Evolutionary conservation across 2,113 vertebrate species (phyloP).

Genomic region (Ahaetulla prasina): DNA sequence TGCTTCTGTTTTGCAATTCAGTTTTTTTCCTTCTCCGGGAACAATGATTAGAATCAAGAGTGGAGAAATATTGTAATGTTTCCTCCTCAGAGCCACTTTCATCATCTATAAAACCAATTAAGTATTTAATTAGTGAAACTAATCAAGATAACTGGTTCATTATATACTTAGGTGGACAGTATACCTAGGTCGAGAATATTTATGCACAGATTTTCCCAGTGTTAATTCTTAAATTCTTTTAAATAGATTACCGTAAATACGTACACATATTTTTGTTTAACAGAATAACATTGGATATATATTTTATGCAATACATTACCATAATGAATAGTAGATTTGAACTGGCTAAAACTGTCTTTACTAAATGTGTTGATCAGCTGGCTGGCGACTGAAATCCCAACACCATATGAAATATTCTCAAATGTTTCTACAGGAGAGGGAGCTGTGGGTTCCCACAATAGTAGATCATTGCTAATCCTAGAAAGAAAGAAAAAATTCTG

Average conservation of each 20-base stretch:
- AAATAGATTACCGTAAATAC: background rate
- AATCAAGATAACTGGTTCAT: background rate
- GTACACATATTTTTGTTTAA: conserved; percentile 1
- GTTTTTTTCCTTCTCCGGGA: conserved; percentile 86
- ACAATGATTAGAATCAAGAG: conserved; percentile 80
- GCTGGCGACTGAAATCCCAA: conserved; percentile 94
- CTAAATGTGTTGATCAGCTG: conserved; percentile 92
- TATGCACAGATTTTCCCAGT: conserved; percentile 8
- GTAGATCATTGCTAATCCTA: conserved; percentile 94
- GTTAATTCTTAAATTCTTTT: conserved; percentile 3
- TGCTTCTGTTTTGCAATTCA: conserved; percentile 82
- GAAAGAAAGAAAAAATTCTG: conserved; percentile 30
- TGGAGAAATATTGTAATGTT: conserved; percentile 80
- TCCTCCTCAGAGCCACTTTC: conserved; percentile 96
- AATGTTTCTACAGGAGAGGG: conserved; percentile 96
- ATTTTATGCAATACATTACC: conserved; percentile 71
- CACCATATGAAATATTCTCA: conserved; percentile 91
- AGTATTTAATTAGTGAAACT: background rate
- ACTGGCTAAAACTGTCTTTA: conserved; percentile 90
- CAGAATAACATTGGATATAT: conserved; percentile 23
- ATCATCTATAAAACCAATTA: conserved; percentile 77
- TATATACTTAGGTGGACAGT: background rate
- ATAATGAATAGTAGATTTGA: conserved; percentile 85
- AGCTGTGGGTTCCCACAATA: conserved; percentile 96
- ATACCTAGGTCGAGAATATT: background rate